Base-by-base conservation (phyloP, 1,140 invertebrate species). In the Spodoptera frugiperda region DNA sequence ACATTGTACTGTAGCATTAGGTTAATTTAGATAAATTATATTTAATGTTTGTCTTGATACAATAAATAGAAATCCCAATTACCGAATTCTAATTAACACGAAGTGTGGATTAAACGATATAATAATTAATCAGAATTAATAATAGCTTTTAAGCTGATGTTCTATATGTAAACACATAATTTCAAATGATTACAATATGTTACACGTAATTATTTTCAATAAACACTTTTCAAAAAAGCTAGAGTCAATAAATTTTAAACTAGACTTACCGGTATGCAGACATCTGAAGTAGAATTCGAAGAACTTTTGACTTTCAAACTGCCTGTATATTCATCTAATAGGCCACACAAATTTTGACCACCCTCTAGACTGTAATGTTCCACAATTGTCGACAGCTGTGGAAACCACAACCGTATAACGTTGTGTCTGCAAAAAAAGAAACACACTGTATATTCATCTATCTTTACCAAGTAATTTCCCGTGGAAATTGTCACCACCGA, bases 381-480 rank as follows among this genome's bases (percentile, higher is more conserved):
- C 2, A 91, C 85, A 10, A 93, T 89, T 3, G 90, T 88, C 6
- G 91, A 92, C 46, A 93, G 54, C 70, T 93, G 91, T 0, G 91
- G 91, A 63, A 89, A 93, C 91, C 91, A 93, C 51, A 93, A 75
- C 17, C 90, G 77, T 6, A 90, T 76, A 48, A 91, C 82, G 63
- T 90, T 92, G 78, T 89, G 91, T 48, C 91, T 93, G 79, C 9
- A 61, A 61, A 39, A 39, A 65, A 59, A 87, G 82, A 71, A 19
- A 59, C 19, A 25, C 10, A 10, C 17, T 5, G 10, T 54, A 44
- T 54, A 71, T 55, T 15, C 19, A 15, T 44, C 4, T 1, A 14
- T 6, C 55, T 19, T 15, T n/a, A 57, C 39, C 68, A 21, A 55
- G 15, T 9, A 25, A 44, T 71, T 55, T 54, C 3, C 10, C 33